phyloP scores from a whole-genome alignment of 2,113 vertebrate species.

The Platichthys stellatus region DNA sequence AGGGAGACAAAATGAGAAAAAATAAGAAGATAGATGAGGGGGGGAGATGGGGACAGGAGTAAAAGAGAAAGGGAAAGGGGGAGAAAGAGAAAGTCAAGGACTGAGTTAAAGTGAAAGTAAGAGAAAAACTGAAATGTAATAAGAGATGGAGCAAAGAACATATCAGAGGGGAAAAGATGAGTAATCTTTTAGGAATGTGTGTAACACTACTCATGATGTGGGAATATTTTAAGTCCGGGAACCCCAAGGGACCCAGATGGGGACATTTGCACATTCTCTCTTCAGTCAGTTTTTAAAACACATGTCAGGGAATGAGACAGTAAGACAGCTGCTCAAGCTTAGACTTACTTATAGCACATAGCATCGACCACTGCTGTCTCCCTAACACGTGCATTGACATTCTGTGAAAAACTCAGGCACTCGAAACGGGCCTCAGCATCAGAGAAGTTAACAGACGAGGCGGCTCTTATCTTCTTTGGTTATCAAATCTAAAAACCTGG shows the following conservation, averaged over 20 bases:
- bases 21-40: neutral
- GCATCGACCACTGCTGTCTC: constrained; percentile 47
- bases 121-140: neutral
- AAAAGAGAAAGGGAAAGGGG: neutral
- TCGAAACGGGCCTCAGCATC: neutral
- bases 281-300: constrained; percentile 52
- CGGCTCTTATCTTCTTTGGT: neutral
- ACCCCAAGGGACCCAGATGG: constrained; percentile 21
- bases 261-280: constrained; percentile 48
- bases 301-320: constrained; percentile 18
- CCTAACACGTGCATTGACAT: constrained; percentile 2
- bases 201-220: neutral
- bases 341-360: constrained; percentile 50
- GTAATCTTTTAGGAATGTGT: neutral
- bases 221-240: constrained; percentile 36
- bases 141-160: neutral
- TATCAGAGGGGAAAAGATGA: neutral
- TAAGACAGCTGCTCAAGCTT: constrained; percentile 58
- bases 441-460: neutral
- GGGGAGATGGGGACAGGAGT: too few species aligned
- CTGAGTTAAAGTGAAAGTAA: constrained; percentile 44
- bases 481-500: neutral
- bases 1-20: neutral
- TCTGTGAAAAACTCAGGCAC: neutral
- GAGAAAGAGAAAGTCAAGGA: neutral